These are phyloP conservation scores for Sericinus montela DNA, from an alignment of 2,888 invertebrate genomes.

Conservation along the genomic window DNA sequence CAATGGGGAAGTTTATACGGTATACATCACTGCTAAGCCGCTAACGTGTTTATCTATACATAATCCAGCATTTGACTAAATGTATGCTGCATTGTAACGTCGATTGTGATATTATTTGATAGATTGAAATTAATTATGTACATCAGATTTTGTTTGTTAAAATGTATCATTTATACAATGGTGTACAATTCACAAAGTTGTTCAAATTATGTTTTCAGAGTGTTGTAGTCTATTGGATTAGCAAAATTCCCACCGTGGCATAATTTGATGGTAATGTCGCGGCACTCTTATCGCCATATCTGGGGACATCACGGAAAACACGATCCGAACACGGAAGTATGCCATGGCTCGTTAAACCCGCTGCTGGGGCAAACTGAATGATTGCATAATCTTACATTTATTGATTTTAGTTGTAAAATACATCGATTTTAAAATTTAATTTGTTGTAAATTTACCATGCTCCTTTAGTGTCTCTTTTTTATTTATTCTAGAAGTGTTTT, in stretches of 20 bases:
- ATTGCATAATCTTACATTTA: constrained; percentile 2
- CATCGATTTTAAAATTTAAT: too few relatives aligned
- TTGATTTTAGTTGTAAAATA: too few relatives aligned
- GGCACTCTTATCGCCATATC: constrained; percentile 5
- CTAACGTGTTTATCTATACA: not conserved
- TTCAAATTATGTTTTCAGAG: too few relatives aligned
- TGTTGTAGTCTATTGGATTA: not conserved
- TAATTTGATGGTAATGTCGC: constrained; percentile 6
- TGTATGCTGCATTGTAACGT: not conserved
- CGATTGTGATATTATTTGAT: too few relatives aligned
- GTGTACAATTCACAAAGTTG: too few relatives aligned
- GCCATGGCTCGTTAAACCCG: constrained; percentile 8
- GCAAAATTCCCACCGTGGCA: constrained; percentile 1
- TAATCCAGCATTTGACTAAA: not conserved
- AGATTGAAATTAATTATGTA: too few relatives aligned
- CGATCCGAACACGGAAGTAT: constrained; percentile 12
- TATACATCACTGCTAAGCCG: not conserved
- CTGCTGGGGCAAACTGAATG: not conserved
- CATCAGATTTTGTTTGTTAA: too few relatives aligned
- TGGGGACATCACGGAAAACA: constrained; percentile 13
- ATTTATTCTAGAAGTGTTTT: too few relatives aligned
- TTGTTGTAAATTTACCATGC: too few relatives aligned
- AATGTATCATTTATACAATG: too few relatives aligned
- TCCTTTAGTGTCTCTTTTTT: too few relatives aligned
- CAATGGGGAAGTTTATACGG: constrained; percentile 23